Conservation (phyloP, 2,113 vertebrate species). For the Peucedramus taeniatus region DNA sequence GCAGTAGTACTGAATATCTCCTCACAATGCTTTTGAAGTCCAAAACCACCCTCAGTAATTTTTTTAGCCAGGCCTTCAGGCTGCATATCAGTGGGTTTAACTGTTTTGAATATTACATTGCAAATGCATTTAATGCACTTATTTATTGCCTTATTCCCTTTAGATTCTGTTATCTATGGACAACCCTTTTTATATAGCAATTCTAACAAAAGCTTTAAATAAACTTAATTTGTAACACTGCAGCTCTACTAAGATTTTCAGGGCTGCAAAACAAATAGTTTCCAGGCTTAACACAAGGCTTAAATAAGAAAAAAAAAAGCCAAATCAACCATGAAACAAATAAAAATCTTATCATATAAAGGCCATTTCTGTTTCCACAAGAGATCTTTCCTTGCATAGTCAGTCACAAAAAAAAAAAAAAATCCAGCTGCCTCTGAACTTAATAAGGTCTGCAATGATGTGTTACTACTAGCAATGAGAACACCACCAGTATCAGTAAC, state of each 20-base stretch:
- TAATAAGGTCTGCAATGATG: background rate
- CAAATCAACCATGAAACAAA: background rate
- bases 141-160: slow-evolving; percentile 32
- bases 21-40: background rate
- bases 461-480: background rate
- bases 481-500: background rate
- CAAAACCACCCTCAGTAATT: background rate
- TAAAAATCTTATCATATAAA: background rate
- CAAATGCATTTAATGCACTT: slow-evolving; percentile 5
- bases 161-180: background rate
- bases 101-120: background rate
- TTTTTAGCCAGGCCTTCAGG: background rate
- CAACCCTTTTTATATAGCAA: background rate
- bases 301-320: background rate
- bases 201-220: background rate
- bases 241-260: background rate
- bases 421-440: background rate
- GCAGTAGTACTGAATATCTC: background rate
- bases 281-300: background rate
- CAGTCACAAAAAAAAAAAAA: background rate
- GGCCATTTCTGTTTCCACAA: background rate
- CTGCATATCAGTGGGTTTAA: background rate
- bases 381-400: background rate
- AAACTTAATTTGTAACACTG: background rate
- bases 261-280: background rate